Percentiles rank a stretch among this genome's conserved stretches.
These are phyloP conservation scores for Hemichromis elongatus DNA, from an alignment of 2,113 vertebrate species.

Conservation along the genomic window DNA sequence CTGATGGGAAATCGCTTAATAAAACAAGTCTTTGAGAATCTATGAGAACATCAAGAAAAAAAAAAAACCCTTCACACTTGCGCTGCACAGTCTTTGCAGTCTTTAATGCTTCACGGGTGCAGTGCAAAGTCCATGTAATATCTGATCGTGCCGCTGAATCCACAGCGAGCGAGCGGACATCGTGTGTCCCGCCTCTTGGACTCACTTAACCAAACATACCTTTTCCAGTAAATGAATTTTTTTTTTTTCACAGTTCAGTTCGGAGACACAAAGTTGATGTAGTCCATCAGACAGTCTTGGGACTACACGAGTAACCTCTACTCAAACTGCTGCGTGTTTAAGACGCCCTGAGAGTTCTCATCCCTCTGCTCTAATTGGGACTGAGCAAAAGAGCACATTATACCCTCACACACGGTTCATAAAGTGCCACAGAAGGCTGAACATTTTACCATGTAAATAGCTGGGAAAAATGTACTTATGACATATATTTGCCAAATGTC, in stretches of 20 bases:
- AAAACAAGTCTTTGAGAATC: background rate
- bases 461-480: conserved; percentile 13
- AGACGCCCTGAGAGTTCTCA: background rate
- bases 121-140: background rate
- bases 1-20: background rate
- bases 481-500: conserved; percentile 35
- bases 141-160: background rate
- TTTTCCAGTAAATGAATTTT: background rate
- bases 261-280: background rate
- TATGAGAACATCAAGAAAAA: background rate
- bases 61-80: background rate
- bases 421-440: conserved; percentile 44
- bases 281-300: background rate
- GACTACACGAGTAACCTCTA: background rate
- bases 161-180: background rate
- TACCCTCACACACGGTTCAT: background rate
- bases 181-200: background rate
- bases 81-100: background rate
- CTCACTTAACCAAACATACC: background rate
- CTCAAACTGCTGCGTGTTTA: background rate
- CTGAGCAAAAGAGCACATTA: background rate
- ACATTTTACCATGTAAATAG: conserved; percentile 31
- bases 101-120: background rate
- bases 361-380: background rate
- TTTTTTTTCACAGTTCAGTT: background rate